Base-by-base conservation (phyloP, 35 echinoderm and acorn worm genomes). In the Eucidaris tribuloides region DNA sequence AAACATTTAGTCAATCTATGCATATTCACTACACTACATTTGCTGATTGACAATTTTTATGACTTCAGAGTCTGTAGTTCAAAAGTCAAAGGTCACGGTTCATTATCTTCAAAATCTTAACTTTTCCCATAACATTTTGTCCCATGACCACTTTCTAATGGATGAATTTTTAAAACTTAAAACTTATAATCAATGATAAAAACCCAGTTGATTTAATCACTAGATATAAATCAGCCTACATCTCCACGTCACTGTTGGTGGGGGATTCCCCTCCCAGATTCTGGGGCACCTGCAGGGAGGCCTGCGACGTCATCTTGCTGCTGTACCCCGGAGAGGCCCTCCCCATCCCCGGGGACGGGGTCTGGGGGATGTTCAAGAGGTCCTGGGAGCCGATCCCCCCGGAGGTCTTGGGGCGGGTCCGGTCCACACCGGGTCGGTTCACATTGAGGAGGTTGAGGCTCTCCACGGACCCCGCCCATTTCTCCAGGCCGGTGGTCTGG, bases 321-420 rank as follows among this genome's bases (percentile, higher is more conserved):
- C 40, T 35, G 27, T 7, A 22, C 25, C 66, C 66, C 4, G 43
- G 66, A 1, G 66, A 37, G 9, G 27, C 60, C 36, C 66, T 37
- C 33, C 33, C 27, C 19, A 79, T 24, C 32, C 76, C 76, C 0
- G 85, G 85, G 24, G 85, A 80, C 0, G 87, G 79, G 5, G 77
- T 54, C 30, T 46, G 42, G 5, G 93, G 93, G 22, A 96, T 76
- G 61, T 96, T 71, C 13, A 91, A 64, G 19, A 91, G 78, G 32
- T 96, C 93, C 38, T 91, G 93, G 31, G 88, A 91, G 24, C 85
- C 84, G 48, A 96, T 64, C 5, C 93, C 93, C n/a, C 88, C 84
- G 3, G 62, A 58, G n/a, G 93, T 96, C 63, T 91, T 91, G 36
- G 93, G 93, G 45, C 93, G 65, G 25, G 24, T 45, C 14, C 62